phyloP scores from a whole-genome alignment of 2,888 invertebrate species.

The Eupithecia tripunctaria region DNA sequence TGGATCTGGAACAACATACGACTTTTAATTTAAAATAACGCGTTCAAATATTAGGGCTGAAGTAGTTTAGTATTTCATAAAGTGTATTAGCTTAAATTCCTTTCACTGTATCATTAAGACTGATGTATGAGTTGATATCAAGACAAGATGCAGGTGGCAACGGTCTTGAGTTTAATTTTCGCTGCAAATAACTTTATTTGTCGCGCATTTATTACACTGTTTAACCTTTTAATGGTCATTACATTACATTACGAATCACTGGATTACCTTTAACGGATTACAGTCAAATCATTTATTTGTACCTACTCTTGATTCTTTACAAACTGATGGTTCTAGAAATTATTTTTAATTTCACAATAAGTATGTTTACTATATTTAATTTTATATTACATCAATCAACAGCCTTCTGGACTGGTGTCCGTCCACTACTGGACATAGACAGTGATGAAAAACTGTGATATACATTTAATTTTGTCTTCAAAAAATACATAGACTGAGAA shows the following conservation, averaged over 20 bases:
- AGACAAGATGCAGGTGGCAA: slow-evolving; percentile 32
- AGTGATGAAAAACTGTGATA: too few relatives aligned
- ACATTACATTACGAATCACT: slow-evolving; percentile 15
- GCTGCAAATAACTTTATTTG: slow-evolving; percentile 38
- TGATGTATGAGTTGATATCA: slow-evolving; percentile 31
- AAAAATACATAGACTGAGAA: too few relatives aligned
- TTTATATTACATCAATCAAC: too few relatives aligned
- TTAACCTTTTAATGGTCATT: slow-evolving; percentile 32
- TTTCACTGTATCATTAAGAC: slow-evolving; percentile 7
- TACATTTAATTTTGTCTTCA: too few relatives aligned
- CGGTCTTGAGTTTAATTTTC: slow-evolving; percentile 25
- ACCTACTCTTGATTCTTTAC: background rate
- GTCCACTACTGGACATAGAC: too few relatives aligned
- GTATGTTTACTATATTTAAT: too few relatives aligned
- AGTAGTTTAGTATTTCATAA: background rate
- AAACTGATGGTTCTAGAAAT: background rate
- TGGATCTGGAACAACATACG: too few relatives aligned
- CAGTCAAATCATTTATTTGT: background rate
- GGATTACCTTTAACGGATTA: slow-evolving; percentile 14
- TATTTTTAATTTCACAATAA: background rate
- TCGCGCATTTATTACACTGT: slow-evolving; percentile 30
- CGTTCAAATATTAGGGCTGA: too few relatives aligned
- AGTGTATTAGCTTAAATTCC: slow-evolving; percentile 17
- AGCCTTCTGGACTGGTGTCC: too few relatives aligned
- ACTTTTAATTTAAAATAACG: too few relatives aligned